Conservation (phyloP, 2,797 vertebrate genomes). For the Monodelphis domestica region DNA sequence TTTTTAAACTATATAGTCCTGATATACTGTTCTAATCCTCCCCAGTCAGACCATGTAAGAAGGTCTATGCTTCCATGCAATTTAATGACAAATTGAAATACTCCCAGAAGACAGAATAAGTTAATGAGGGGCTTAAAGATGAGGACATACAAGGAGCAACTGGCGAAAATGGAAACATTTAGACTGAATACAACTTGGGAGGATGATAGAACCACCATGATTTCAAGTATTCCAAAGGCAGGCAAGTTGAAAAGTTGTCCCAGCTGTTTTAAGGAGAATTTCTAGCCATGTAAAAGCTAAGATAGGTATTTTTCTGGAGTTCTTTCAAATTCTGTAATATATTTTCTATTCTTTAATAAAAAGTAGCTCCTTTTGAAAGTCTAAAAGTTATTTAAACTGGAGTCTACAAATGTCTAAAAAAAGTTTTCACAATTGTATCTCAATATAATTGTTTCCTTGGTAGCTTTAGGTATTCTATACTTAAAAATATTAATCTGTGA, state of each 20-base stretch:
- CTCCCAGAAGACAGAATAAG: not conserved
- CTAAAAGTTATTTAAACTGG: not conserved
- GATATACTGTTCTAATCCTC: not conserved
- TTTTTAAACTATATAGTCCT: not conserved
- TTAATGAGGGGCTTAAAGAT: not conserved
- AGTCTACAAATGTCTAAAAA: not conserved
- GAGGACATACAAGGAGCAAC: not conserved
- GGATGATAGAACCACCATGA: not conserved
- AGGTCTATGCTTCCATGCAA: not conserved
- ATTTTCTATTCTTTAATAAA: not conserved
- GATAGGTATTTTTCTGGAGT: not conserved
- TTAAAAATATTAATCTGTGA: not conserved
- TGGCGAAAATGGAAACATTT: not conserved
- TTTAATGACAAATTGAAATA: not conserved
- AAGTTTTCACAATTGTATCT: not conserved
- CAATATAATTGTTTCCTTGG: not conserved
- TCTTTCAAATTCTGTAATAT: not conserved
- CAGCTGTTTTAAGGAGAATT: not conserved
- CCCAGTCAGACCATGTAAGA: not conserved
- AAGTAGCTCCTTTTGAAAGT: not conserved
- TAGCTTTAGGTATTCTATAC: not conserved
- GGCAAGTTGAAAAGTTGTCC: not conserved
- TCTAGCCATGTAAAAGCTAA: not conserved
- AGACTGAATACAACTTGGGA: not conserved
- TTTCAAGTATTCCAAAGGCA: not conserved